Percentiles rank a stretch among this genome's conserved stretches.
Evolutionary conservation across 2,113 vertebrate genomes (phyloP).

Genomic region (Pteropus alecto): DNA sequence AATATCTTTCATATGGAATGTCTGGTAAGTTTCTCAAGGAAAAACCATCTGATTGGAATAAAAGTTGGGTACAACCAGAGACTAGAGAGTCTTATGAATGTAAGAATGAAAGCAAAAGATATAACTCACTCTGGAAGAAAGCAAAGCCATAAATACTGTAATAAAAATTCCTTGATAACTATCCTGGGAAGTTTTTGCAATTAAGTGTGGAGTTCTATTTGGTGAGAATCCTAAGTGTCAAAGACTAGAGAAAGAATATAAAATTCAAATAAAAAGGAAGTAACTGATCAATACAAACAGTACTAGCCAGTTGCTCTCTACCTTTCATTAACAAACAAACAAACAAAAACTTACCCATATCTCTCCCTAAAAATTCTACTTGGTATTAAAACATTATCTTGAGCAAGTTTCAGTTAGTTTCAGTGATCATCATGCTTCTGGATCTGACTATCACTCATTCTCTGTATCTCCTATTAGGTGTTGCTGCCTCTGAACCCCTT

Average conservation of each 20-base stretch:
- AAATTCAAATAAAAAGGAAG: neutral
- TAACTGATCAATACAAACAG: neutral
- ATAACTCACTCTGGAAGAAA: neutral
- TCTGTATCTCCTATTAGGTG: fast-evolving
- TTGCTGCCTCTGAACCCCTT: neutral
- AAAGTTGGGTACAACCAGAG: neutral
- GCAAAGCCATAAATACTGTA: neutral
- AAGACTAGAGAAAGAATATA: neutral
- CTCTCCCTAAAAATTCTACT: neutral
- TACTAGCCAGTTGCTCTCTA: neutral
- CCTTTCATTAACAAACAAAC: neutral
- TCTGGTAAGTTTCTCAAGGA: neutral
- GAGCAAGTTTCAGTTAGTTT: neutral
- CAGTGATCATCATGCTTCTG: neutral
- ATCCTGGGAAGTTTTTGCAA: neutral
- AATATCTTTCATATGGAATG: neutral
- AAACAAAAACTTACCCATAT: neutral
- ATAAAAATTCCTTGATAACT: neutral
- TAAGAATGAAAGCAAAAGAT: neutral
- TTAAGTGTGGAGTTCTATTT: neutral
- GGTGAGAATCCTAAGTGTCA: neutral
- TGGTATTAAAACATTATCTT: neutral
- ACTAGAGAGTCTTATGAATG: neutral
- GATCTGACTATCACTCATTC: neutral
- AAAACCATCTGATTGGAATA: neutral